Percentiles rank a stretch among this genome's conserved stretches.
Evolutionary conservation across 2,113 vertebrate species (phyloP).

Genomic region (Bos javanicus): DNA sequence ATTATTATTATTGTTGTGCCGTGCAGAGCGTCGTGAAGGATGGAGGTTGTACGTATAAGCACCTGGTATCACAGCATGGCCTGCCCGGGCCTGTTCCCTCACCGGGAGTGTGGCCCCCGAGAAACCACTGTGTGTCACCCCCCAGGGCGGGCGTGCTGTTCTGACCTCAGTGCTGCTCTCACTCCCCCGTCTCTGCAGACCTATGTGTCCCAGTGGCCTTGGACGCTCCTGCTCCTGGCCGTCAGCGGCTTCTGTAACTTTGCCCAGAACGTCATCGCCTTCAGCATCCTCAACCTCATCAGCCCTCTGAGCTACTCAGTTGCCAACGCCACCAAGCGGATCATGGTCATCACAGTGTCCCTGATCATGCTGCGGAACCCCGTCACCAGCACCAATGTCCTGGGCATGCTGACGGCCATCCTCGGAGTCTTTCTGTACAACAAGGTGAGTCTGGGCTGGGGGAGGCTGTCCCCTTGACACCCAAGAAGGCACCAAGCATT

Average conservation of each 20-base stretch:
- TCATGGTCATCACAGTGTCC: slow-evolving; percentile 98
- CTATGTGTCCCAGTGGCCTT: slow-evolving; percentile 85
- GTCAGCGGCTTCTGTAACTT: slow-evolving; percentile 99
- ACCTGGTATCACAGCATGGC: background rate
- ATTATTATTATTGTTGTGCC: too few relatives aligned
- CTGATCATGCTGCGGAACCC: slow-evolving; percentile 96
- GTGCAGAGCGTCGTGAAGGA: background rate
- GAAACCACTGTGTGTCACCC: background rate
- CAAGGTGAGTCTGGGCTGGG: slow-evolving; percentile 83
- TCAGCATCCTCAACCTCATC: slow-evolving; percentile 96
- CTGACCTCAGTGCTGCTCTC: background rate
- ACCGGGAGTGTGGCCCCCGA: accelerated
- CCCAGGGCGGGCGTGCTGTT: background rate
- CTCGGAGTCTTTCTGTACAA: slow-evolving; percentile 97
- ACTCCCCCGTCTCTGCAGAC: slow-evolving; percentile 75
- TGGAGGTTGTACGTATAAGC: background rate
- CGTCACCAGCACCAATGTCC: slow-evolving; percentile 90
- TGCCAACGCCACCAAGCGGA: slow-evolving; percentile 97
- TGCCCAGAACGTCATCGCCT: slow-evolving; percentile 97
- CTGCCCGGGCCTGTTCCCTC: background rate
- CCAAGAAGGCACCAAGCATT: background rate
- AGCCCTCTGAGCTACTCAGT: slow-evolving; percentile 97
- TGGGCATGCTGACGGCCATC: slow-evolving; percentile 98
- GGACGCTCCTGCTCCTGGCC: slow-evolving; percentile 91
- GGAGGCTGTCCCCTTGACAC: accelerated